Conservation (phyloP, 2,113 vertebrate genomes). For the Clarias batrachus region DNA sequence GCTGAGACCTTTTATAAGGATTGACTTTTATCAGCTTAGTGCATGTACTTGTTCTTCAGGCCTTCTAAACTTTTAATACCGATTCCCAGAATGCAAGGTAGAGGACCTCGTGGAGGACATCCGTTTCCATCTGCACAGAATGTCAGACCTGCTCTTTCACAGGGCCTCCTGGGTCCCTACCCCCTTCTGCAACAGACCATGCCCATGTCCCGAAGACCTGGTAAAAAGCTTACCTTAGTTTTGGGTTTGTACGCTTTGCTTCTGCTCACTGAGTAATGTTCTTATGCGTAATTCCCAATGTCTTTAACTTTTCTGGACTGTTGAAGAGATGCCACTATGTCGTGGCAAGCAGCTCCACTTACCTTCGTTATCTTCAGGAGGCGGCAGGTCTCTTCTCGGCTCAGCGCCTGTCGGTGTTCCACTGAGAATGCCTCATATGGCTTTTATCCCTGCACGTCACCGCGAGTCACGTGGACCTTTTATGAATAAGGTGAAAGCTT, state of each 20-base stretch:
- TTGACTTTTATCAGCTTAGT: not conserved
- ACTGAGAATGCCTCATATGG: constrained; percentile 66
- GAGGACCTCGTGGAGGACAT: not conserved
- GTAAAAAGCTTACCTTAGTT: constrained; percentile 59
- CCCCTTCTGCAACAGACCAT: constrained; percentile 77
- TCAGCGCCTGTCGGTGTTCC: constrained; percentile 75
- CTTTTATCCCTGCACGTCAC: constrained; percentile 65
- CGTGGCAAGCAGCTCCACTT: constrained; percentile 66
- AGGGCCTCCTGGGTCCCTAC: constrained; percentile 70
- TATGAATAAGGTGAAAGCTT: constrained; percentile 15
- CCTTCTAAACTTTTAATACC: not conserved
- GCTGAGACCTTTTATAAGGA: not conserved
- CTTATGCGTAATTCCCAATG: not conserved
- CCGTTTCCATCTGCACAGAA: constrained; percentile 67
- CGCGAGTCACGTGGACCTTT: constrained; percentile 59
- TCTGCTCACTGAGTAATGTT: not conserved
- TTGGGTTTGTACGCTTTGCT: not conserved
- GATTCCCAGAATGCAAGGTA: constrained; percentile 20
- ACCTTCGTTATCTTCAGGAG: constrained; percentile 76
- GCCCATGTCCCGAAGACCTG: constrained; percentile 81
- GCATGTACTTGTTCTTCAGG: not conserved
- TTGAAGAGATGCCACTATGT: constrained; percentile 57
- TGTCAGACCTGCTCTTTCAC: constrained; percentile 66
- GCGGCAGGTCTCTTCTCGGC: constrained; percentile 78
- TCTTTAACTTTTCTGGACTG: constrained; percentile 53